Evolutionary conservation across 2,113 vertebrate species (phyloP).

Genomic region (Leptosomus discolor): DNA sequence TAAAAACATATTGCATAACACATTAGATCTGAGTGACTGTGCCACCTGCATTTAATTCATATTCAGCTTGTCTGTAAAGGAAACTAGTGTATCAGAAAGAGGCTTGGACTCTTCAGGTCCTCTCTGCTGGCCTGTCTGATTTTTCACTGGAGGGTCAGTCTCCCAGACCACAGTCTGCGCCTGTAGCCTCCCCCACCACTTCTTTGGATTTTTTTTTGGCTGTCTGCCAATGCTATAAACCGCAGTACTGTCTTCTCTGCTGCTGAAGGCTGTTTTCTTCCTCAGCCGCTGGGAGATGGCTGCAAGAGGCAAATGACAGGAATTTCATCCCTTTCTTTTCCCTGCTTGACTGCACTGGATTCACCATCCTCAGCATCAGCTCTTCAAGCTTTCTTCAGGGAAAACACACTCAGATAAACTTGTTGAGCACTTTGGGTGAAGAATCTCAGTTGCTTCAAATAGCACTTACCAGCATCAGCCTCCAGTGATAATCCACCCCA

Average conservation of each 20-base stretch:
- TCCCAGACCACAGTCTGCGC: background rate
- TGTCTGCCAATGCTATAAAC: constrained; percentile 27
- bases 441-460: background rate
- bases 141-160: background rate
- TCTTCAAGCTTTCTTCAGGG: background rate
- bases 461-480: background rate
- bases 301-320: constrained; percentile 36
- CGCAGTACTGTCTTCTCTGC: background rate
- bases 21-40: background rate
- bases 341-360: constrained; percentile 4
- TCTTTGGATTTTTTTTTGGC: background rate
- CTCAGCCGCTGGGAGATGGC: background rate
- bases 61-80: background rate
- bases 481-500: background rate
- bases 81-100: background rate
- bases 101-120: background rate
- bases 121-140: background rate
- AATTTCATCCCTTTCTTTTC: constrained; percentile 32
- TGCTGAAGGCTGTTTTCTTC: constrained; percentile 43
- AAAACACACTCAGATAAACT: background rate
- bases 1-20: background rate
- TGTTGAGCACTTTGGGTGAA: background rate
- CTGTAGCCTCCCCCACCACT: background rate
- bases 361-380: background rate
- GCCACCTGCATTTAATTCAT: background rate